phyloP scores from a whole-genome alignment of 2,888 invertebrate genomes.

The Idaea dimidiata region DNA sequence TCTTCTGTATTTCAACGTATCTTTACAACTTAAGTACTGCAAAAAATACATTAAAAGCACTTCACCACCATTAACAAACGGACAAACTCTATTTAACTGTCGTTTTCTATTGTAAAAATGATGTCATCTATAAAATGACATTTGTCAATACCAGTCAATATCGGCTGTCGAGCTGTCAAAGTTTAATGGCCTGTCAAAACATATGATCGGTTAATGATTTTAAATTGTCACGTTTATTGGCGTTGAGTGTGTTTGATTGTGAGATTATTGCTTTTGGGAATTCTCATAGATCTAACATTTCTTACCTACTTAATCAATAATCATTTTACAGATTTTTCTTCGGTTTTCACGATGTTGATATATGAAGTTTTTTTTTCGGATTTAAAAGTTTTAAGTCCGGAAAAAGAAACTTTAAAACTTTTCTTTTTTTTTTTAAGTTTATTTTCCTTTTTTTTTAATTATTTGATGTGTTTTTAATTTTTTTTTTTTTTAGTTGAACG shows the following conservation, averaged over 20 bases:
- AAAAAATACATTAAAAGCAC: background rate
- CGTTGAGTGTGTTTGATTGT: conserved; percentile 49
- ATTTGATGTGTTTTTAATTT: too few relatives aligned
- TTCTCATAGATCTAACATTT: background rate
- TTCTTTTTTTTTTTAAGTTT: too few relatives aligned
- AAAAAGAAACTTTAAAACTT: too few relatives aligned
- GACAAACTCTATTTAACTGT: conserved; percentile 44
- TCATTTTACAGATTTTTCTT: too few relatives aligned
- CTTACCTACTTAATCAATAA: too few relatives aligned
- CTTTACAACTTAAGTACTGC: background rate
- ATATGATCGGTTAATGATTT: conserved; percentile 69
- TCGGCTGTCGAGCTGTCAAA: conserved; percentile 53
- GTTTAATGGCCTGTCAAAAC: conserved; percentile 77
- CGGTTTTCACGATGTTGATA: too few relatives aligned
- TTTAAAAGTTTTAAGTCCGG: too few relatives aligned
- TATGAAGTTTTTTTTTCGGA: too few relatives aligned
- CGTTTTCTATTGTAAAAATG: conserved; percentile 58
- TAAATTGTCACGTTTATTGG: conserved; percentile 46
- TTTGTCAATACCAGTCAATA: conserved; percentile 62
- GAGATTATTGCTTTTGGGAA: conserved; percentile 37
- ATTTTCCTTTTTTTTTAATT: too few relatives aligned
- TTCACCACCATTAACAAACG: conserved; percentile 31
- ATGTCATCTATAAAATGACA: conserved; percentile 66
- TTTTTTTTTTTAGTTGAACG: too few relatives aligned
- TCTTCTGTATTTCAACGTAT: too few relatives aligned